These are phyloP conservation scores for Hydriomena furcata DNA, from an alignment of 2,888 invertebrate genomes.

Conservation along the genomic window DNA sequence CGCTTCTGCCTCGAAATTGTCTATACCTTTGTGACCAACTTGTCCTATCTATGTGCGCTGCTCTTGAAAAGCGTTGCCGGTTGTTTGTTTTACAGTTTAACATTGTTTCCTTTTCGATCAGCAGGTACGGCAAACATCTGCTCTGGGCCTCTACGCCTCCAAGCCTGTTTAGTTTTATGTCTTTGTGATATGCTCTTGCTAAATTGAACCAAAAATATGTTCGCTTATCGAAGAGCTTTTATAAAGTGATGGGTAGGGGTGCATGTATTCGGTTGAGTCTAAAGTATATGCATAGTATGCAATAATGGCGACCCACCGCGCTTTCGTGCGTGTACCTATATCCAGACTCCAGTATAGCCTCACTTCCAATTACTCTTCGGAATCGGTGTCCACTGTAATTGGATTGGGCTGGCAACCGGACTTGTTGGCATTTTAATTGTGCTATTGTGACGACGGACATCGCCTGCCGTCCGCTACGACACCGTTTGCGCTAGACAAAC, in stretches of 20 bases:
- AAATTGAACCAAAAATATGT: slow-evolving; percentile 15
- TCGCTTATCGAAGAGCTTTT: background rate
- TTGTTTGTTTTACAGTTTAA: slow-evolving; percentile 74
- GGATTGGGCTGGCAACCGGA: slow-evolving; percentile 80
- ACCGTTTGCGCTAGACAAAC: slow-evolving; percentile 67
- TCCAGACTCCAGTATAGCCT: slow-evolving; percentile 66
- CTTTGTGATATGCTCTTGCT: slow-evolving; percentile 47
- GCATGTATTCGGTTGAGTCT: background rate
- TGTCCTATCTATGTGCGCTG: slow-evolving; percentile 42
- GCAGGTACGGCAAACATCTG: slow-evolving; percentile 60
- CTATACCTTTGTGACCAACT: slow-evolving; percentile 46
- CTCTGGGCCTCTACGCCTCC: slow-evolving; percentile 53
- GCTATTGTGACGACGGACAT: slow-evolving; percentile 80
- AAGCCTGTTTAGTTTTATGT: slow-evolving; percentile 49
- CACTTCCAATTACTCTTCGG: slow-evolving; percentile 81
- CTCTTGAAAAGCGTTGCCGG: slow-evolving; percentile 56
- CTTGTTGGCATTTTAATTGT: slow-evolving; percentile 84
- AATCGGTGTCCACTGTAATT: slow-evolving; percentile 82
- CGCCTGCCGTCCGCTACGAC: slow-evolving; percentile 61
- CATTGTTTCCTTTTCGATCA: slow-evolving; percentile 75
- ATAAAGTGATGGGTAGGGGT: background rate
- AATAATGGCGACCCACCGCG: slow-evolving; percentile 39
- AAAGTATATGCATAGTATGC: slow-evolving; percentile 7
- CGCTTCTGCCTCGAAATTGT: slow-evolving; percentile 37
- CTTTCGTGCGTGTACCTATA: slow-evolving; percentile 63